Percentiles rank a stretch among this genome's conserved stretches.
These are phyloP conservation scores for Neoascia interrupta DNA, from an alignment of 2,888 invertebrate genomes.

Conservation along the genomic window DNA sequence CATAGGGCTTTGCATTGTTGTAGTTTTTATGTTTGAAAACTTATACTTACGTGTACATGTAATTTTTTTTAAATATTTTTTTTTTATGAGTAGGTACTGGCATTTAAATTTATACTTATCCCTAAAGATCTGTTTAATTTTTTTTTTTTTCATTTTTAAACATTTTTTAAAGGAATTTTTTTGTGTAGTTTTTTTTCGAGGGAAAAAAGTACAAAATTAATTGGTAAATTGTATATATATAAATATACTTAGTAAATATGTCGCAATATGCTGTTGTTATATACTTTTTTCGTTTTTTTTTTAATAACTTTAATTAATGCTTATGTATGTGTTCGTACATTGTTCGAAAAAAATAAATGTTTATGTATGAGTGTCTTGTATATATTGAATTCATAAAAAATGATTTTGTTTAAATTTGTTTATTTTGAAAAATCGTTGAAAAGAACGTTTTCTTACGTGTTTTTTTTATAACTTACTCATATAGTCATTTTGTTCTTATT, in stretches of 20 bases:
- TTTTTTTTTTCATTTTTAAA: constrained; percentile 62
- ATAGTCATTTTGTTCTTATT: constrained; percentile 42
- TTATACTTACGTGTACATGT: constrained; percentile 44
- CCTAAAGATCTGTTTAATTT: constrained; percentile 62
- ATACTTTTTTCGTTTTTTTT: constrained; percentile 57
- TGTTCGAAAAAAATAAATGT: constrained; percentile 32
- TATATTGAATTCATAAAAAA: constrained; percentile 31
- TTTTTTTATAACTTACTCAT: constrained; percentile 37
- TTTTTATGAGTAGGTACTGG: constrained; percentile 67
- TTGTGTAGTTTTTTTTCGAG: constrained; percentile 49
- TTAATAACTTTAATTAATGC: constrained; percentile 69
- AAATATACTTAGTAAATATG: constrained; percentile 66
- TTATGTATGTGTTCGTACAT: constrained; percentile 54
- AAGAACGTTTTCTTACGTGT: constrained; percentile 18
- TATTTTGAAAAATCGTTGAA: constrained; percentile 70
- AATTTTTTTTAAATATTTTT: constrained; percentile 28
- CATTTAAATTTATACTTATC: constrained; percentile 65
- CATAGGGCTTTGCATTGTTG: constrained; percentile 42
- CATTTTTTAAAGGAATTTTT: constrained; percentile 66
- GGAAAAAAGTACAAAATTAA: constrained; percentile 69
- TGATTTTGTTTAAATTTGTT: too few species aligned
- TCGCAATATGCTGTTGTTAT: constrained; percentile 70
- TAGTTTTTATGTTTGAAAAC: constrained; percentile 37
- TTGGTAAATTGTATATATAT: constrained; percentile 67
- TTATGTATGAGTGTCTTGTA: constrained; percentile 48